These are phyloP conservation scores for Drosophila rufa DNA, from an alignment of 1,140 invertebrate genomes.

Conservation along the genomic window DNA sequence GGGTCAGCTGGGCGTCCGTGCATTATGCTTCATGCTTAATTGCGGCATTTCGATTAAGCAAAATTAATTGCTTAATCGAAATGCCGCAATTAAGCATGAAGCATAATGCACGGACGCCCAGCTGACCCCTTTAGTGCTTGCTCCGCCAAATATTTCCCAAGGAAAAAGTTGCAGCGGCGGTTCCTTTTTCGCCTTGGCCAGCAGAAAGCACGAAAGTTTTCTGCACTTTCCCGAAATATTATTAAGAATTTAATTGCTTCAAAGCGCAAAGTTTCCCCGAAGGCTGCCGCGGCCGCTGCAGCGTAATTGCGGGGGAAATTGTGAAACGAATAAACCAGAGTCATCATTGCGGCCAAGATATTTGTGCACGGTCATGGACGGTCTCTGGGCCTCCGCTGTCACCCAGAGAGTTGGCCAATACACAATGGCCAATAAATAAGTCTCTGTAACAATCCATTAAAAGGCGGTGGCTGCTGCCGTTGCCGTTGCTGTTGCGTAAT, in stretches of 20 bases:
- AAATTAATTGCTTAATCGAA: conserved; percentile 81
- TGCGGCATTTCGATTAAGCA: too few relatives aligned
- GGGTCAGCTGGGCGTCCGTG: too few relatives aligned
- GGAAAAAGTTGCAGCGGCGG: conserved; percentile 43
- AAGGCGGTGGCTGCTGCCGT: conserved; percentile 23
- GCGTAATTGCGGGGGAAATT: conserved; percentile 23
- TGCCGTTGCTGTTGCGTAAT: conserved; percentile 61
- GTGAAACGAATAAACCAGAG: conserved; percentile 37
- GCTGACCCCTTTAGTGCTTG: conserved; percentile 33
- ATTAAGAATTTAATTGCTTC: conserved; percentile 68
- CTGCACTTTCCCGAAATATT: conserved; percentile 49
- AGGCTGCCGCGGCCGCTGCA: conserved; percentile 3
- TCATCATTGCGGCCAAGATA: conserved; percentile 30
- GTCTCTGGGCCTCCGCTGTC: too few relatives aligned
- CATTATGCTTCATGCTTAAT: too few relatives aligned
- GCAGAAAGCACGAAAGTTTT: conserved; percentile 50
- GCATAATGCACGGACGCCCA: conserved; percentile 55
- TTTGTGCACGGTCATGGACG: conserved; percentile 50
- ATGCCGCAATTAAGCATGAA: conserved; percentile 78
- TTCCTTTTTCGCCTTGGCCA: conserved; percentile 1
- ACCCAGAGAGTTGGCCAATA: conserved; percentile 15
- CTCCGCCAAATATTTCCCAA: conserved; percentile 40
- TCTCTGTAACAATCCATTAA: conserved; percentile 66
- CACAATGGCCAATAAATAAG: conserved; percentile 60
- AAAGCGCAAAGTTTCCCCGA: conserved; percentile 31